Percentiles rank a stretch among this genome's conserved stretches.
Conservation (phyloP, 1,140 invertebrate genomes). For the Pseudobourletiella spinata region DNA sequence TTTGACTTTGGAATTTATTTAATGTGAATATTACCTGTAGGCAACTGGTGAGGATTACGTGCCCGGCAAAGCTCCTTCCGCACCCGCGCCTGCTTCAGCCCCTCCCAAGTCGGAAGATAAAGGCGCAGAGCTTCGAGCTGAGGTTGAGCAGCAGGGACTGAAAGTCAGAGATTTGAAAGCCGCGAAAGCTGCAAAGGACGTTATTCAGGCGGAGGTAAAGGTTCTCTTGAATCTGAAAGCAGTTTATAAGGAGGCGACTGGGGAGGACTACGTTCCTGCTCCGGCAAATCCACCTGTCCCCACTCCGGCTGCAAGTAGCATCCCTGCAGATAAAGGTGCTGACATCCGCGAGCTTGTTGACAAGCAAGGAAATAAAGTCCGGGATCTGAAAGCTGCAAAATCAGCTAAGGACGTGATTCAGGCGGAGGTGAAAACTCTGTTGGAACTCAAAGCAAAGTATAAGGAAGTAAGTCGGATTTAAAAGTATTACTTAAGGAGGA, state of each 20-base stretch:
- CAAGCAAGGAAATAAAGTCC: conserved; percentile 39
- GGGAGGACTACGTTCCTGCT: conserved; percentile 1
- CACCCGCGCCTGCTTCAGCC: conserved; percentile 35
- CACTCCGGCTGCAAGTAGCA: conserved; percentile 22
- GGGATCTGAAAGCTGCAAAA: conserved; percentile 22
- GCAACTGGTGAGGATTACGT: conserved; percentile 55
- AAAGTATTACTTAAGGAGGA: conserved; percentile 74
- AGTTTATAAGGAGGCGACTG: conserved; percentile 51
- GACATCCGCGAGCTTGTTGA: conserved; percentile 15
- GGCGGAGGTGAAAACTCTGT: conserved; percentile 42
- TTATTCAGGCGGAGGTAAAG: conserved; percentile 54
- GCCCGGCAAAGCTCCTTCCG: conserved; percentile 53
- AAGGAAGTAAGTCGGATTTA: conserved; percentile 48
- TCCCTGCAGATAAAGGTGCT: conserved; percentile 27
- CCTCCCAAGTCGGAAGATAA: neutral
- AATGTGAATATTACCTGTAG: neutral
- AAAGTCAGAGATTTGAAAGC: conserved; percentile 60
- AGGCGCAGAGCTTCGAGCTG: neutral
- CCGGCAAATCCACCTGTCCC: conserved; percentile 45
- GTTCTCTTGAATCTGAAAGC: conserved; percentile 55
- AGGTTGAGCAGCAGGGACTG: conserved; percentile 51
- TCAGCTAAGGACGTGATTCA: conserved; percentile 35
- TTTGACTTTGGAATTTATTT: neutral
- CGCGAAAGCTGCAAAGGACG: conserved; percentile 50
- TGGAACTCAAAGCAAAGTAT: conserved; percentile 37